Evolutionary conservation across 2,797 vertebrate species (phyloP).

Genomic region (Masticophis lateralis): DNA sequence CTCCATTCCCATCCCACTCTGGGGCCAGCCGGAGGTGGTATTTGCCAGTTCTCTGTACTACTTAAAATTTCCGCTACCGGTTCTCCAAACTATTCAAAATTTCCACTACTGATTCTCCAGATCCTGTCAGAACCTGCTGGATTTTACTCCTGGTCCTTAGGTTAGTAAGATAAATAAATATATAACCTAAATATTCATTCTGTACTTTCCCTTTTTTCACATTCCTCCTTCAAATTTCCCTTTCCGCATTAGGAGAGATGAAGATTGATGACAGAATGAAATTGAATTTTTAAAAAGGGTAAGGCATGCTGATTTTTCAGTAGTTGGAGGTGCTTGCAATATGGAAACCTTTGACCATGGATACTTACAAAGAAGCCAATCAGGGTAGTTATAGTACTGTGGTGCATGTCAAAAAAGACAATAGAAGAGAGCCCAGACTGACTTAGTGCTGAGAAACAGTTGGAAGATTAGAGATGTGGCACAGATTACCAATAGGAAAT

Average conservation of each 20-base stretch:
- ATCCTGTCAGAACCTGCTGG: no score
- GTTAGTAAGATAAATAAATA: neutral
- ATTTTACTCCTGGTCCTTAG: neutral
- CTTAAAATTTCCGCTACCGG: no score
- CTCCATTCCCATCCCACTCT: no score
- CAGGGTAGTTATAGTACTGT: neutral
- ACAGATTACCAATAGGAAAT: neutral
- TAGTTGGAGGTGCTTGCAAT: neutral
- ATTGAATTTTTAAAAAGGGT: neutral
- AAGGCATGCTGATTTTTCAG: neutral
- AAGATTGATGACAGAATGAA: neutral
- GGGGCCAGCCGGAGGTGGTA: no score
- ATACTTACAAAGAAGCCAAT: neutral
- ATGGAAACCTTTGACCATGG: neutral
- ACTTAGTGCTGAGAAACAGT: neutral
- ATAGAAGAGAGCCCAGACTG: neutral
- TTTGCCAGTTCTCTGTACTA: no score
- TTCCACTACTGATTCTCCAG: no score
- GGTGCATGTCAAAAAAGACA: neutral
- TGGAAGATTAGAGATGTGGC: neutral
- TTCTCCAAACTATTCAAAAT: no score
- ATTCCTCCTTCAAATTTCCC: neutral
- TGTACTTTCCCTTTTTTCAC: neutral
- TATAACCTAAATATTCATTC: neutral
- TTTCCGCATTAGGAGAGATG: neutral